Evolutionary conservation across 1,140 invertebrate genomes (phyloP).

Genomic region (Penaeus chinensis): DNA sequence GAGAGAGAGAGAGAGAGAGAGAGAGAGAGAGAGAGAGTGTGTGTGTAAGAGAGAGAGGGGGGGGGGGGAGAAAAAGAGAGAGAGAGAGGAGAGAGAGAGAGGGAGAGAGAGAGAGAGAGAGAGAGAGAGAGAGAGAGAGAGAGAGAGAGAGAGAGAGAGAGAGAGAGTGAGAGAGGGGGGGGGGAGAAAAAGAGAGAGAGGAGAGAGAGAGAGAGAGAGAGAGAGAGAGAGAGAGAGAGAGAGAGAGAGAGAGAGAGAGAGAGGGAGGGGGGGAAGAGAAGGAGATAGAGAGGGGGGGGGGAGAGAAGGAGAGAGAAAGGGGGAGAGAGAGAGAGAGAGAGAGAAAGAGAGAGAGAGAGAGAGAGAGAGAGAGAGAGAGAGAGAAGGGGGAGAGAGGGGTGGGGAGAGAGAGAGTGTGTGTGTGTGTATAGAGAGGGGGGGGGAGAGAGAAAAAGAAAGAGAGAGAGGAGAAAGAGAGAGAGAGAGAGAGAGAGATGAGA

Average conservation of each 20-base stretch:
- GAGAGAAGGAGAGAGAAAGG: background rate
- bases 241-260: too few relatives aligned
- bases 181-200: too few relatives aligned
- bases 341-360: background rate
- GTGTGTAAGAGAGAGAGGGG: background rate
- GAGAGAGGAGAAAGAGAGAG: background rate
- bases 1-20: background rate
- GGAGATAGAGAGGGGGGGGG: background rate
- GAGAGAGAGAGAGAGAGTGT: background rate
- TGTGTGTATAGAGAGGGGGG: background rate
- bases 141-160: background rate
- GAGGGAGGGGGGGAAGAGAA: background rate
- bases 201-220: background rate
- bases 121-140: too few relatives aligned
- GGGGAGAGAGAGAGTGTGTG: background rate
- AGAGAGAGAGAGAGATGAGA: background rate
- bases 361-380: background rate
- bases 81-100: background rate
- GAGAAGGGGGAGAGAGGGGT: background rate
- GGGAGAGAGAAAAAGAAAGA: background rate
- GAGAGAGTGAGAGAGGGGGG: background rate
- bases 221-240: too few relatives aligned
- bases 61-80: background rate
- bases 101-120: background rate
- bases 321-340: background rate